Percentiles rank a stretch among this genome's conserved stretches.
These are phyloP conservation scores for Hemichromis elongatus DNA, from an alignment of 2,113 vertebrate genomes.

Conservation along the genomic window DNA sequence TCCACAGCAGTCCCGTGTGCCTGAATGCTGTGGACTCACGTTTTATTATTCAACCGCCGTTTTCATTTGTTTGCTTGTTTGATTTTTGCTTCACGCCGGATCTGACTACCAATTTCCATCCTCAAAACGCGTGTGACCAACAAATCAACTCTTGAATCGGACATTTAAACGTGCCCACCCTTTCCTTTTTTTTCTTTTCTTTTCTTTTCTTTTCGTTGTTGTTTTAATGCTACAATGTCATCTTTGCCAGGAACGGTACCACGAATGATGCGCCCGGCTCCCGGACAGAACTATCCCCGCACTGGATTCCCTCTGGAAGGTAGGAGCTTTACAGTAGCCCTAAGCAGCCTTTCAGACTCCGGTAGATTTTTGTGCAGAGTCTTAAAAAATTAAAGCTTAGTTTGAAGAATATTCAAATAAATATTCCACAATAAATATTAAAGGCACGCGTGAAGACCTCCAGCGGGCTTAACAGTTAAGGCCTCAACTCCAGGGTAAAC, in stretches of 20 bases:
- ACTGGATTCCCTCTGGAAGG: slow-evolving; percentile 94
- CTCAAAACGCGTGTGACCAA: not conserved
- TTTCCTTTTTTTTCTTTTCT: not conserved
- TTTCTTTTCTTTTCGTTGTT: not conserved
- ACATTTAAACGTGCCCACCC: not conserved
- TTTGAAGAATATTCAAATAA: not conserved
- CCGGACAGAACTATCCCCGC: slow-evolving; percentile 91
- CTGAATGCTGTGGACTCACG: not conserved
- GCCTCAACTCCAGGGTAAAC: not conserved
- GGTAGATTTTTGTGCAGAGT: not conserved
- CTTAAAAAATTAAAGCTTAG: not conserved
- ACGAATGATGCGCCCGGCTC: slow-evolving; percentile 90
- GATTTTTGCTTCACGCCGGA: not conserved
- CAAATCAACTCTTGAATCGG: slow-evolving; percentile 22
- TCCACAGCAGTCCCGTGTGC: not conserved
- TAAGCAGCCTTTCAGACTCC: not conserved
- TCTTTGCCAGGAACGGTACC: slow-evolving; percentile 84
- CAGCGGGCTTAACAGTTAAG: not conserved
- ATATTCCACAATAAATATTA: not conserved
- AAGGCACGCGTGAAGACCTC: not conserved
- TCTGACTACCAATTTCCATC: not conserved
- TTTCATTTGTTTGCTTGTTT: not conserved
- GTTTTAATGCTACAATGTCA: slow-evolving; percentile 56
- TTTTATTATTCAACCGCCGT: not conserved
- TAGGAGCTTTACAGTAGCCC: slow-evolving; percentile 60